Conservation (phyloP, 2,113 vertebrate species). For the Otocyon megalotis region DNA sequence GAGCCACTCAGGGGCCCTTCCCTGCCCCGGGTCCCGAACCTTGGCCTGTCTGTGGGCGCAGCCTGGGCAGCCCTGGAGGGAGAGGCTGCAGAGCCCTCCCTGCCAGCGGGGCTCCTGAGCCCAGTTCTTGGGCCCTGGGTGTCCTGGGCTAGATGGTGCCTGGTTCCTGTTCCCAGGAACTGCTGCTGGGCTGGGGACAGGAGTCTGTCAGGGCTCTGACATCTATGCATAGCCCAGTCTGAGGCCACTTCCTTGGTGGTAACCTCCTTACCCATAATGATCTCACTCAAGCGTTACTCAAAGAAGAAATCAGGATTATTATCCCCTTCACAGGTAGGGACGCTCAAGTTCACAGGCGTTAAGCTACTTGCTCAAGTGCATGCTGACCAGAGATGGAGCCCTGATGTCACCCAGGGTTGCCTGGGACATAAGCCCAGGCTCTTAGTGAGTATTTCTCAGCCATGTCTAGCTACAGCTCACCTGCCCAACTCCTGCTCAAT, state of each 20-base stretch:
- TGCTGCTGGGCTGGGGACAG: neutral
- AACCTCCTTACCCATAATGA: neutral
- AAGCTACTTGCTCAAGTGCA: neutral
- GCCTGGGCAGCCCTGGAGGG: neutral
- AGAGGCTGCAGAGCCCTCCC: neutral
- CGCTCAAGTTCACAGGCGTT: neutral
- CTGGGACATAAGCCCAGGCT: too few species aligned
- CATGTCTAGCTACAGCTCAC: too few species aligned
- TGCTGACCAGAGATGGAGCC: neutral
- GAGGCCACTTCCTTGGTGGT: neutral
- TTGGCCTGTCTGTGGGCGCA: neutral
- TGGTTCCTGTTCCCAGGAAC: neutral
- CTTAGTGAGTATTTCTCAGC: too few species aligned
- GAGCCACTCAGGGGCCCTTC: neutral
- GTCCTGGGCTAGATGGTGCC: neutral
- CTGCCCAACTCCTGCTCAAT: too few species aligned
- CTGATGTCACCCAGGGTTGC: neutral
- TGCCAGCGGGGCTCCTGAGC: neutral
- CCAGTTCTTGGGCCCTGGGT: neutral
- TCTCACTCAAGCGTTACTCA: neutral
- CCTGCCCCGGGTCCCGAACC: rapidly evolving
- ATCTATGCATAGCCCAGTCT: neutral
- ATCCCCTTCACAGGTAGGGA: neutral
- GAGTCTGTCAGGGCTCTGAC: neutral
- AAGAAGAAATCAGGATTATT: neutral